Conservation (phyloP, 2,113 vertebrate species). For the Aplodontia rufa region DNA sequence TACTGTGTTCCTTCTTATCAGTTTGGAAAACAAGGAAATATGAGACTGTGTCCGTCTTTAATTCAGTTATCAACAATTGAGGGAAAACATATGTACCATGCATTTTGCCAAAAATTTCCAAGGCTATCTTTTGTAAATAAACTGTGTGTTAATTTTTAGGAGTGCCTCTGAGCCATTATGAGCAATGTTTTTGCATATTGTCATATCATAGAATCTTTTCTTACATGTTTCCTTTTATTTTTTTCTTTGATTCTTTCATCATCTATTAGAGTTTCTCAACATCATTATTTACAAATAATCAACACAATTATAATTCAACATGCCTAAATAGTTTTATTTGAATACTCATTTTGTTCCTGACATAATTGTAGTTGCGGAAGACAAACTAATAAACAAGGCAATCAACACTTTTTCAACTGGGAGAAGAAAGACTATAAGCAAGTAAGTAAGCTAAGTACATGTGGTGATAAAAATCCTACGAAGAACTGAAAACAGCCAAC, state of each 20-base stretch:
- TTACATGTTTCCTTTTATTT: neutral
- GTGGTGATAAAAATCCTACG: neutral
- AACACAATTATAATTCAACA: neutral
- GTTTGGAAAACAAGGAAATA: constrained; percentile 60
- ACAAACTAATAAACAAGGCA: neutral
- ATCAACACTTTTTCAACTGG: neutral
- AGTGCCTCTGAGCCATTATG: constrained; percentile 22
- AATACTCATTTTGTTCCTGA: neutral
- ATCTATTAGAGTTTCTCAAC: neutral
- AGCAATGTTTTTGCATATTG: neutral
- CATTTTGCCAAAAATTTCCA: constrained; percentile 39
- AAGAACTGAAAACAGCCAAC: neutral
- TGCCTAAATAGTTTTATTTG: neutral
- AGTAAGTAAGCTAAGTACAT: neutral
- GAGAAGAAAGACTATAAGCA: neutral
- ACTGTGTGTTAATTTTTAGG: constrained; percentile 24
- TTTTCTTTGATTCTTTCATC: neutral
- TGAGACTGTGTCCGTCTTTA: constrained; percentile 3
- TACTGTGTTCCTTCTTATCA: constrained; percentile 19
- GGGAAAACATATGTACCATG: constrained; percentile 15
- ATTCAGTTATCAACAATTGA: constrained; percentile 48
- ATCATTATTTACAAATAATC: constrained; percentile 8
- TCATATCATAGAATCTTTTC: neutral
- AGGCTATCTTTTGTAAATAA: constrained; percentile 48
- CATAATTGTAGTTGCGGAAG: neutral